Base-by-base conservation (phyloP, 2,888 invertebrate species). In the Plebejus melissa region DNA sequence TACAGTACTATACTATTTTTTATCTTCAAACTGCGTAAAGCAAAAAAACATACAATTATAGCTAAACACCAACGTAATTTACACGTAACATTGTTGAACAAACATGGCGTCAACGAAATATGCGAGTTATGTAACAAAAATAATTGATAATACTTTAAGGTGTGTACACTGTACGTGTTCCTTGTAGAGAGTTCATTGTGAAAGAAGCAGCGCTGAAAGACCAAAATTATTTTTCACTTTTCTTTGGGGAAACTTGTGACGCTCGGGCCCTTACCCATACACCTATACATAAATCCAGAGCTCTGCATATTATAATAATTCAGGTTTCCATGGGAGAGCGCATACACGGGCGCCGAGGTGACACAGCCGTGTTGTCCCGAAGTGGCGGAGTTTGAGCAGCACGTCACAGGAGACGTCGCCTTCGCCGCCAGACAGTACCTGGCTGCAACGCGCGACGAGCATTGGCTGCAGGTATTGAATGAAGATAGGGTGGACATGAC, bases 241-340 rank as follows among this genome's bases (percentile, higher is more conserved):
- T 22, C 22, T 22, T 22, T 22, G 22, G 22, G 22, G 22, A 22
- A 22, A 22, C 22, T 22, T 22, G 22, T 22, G 22, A 22, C 22
- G 22, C 22, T 22, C 22, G 22, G 22, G 22, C 22, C 22, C 22
- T 22, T 22, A 22, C 22, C 22, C 22, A 22, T 22, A 22, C 22
- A 22, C 22, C 22, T 22, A 7, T 41, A 7, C 41, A 7, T 41
- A 7, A 41, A 41, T 41, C 41, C 7, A 41, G 41, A 41, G 41
- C 41, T 41, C 41, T 41, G 41, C 41, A 41, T 41, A 41, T 32
- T 32, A 32, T 32, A 32, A 32, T 41, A 7, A 41, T 41, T 9
- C 79, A 94, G 94, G 79, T 95, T 89, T 80, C 95, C 95, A 0
- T 95, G 95, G 95, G 95, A 95, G 82, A 95, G 95, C 77, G 95